These are phyloP conservation scores for Alsophila aescularia DNA, from an alignment of 2,888 invertebrate genomes.

Conservation along the genomic window DNA sequence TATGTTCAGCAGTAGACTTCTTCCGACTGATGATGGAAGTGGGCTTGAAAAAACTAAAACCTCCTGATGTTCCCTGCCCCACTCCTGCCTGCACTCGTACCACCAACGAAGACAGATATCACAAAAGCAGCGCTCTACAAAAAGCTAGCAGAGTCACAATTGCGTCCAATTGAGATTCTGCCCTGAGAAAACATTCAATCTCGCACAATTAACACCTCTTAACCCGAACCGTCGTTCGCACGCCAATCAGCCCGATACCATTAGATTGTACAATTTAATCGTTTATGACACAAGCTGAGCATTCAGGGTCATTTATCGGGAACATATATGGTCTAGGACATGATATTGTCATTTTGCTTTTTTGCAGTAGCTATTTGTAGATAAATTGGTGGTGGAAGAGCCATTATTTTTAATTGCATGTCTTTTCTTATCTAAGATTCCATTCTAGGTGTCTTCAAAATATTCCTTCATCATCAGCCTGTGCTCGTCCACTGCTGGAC, in stretches of 20 bases:
- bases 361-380: too few species aligned
- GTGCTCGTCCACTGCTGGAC: too few species aligned
- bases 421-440: too few species aligned
- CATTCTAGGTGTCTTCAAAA: too few species aligned
- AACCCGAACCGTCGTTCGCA: constrained; percentile 82
- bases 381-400: too few species aligned
- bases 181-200: constrained; percentile 85
- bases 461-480: too few species aligned
- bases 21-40: too few species aligned
- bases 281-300: constrained; percentile 37
- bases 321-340: background rate
- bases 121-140: constrained; percentile 24
- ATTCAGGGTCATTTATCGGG: constrained; percentile 20
- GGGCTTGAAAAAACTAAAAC: too few species aligned
- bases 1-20: too few species aligned
- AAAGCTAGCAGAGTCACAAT: constrained; percentile 64
- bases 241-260: constrained; percentile 69
- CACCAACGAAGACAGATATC: background rate
- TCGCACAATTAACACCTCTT: constrained; percentile 85
- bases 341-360: too few species aligned
- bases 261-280: constrained; percentile 65
- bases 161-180: constrained; percentile 82
- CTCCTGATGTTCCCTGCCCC: too few species aligned
- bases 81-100: background rate
- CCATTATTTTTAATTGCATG: too few species aligned